Conservation (phyloP, 2,797 vertebrate genomes). For the Malurus splendens region DNA sequence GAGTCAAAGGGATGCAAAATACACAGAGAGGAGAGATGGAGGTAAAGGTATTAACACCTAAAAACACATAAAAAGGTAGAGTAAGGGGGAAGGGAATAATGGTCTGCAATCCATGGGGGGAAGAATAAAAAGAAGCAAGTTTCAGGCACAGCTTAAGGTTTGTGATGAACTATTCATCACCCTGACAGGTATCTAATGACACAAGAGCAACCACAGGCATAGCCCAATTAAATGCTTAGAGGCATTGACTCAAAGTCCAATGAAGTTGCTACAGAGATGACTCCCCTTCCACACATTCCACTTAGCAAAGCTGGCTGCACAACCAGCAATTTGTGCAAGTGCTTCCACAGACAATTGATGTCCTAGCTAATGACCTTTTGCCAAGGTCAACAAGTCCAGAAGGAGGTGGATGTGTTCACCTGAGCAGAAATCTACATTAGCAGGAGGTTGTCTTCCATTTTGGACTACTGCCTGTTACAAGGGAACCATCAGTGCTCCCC, state of each 20-base stretch:
- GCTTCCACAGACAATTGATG: accelerated
- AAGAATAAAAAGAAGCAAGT: not conserved
- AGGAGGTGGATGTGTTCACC: not conserved
- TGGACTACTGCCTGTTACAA: not conserved
- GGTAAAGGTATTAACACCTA: not conserved
- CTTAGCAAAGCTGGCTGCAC: not conserved
- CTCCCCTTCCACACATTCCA: not conserved
- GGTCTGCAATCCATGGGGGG: not conserved
- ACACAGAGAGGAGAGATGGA: not conserved
- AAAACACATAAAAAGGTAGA: not conserved
- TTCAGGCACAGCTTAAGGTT: not conserved
- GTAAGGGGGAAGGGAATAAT: not conserved
- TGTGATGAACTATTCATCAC: not conserved
- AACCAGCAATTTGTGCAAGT: not conserved
- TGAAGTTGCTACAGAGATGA: not conserved
- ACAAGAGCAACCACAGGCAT: not conserved
- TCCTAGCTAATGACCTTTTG: not conserved
- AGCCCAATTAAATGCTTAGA: not conserved
- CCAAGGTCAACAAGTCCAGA: not conserved
- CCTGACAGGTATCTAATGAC: not conserved
- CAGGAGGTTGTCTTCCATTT: not conserved
- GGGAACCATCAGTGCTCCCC: not conserved
- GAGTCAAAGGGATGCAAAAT: not conserved
- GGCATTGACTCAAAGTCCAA: not conserved
- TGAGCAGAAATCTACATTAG: not conserved